A percentile compares a stretch with the other conserved stretches of the same genome.
Evolutionary conservation across 92 coral and sea anemone species (phyloP).

Genomic region (Isaurus tuberculatus): DNA sequence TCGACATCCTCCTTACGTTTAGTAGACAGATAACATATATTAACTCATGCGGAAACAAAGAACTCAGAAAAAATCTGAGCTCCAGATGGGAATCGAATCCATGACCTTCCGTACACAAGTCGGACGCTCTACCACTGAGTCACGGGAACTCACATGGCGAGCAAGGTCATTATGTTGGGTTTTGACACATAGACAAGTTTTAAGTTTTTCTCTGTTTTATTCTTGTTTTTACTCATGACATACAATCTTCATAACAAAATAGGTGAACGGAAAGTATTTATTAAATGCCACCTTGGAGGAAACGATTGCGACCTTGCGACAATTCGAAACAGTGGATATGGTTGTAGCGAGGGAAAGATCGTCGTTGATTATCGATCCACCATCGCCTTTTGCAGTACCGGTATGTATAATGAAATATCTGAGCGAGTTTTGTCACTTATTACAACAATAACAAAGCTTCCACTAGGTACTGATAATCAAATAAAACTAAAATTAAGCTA

Average conservation of each 20-base stretch:
- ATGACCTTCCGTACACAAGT: too few relatives aligned
- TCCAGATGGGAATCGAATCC: too few relatives aligned
- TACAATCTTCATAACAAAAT: background rate
- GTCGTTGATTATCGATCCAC: background rate
- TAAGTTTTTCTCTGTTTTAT: background rate
- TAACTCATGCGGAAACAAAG: too few relatives aligned
- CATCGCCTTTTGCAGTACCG: background rate
- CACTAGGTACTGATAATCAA: background rate
- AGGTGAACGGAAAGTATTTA: slow-evolving; percentile 79
- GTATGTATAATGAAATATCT: slow-evolving; percentile 11
- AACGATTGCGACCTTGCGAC: slow-evolving; percentile 67
- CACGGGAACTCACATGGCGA: too few relatives aligned
- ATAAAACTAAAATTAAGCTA: background rate
- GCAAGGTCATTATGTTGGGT: too few relatives aligned
- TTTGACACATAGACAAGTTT: too few relatives aligned
- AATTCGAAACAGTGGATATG: slow-evolving; percentile 47
- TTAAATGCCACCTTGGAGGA: slow-evolving; percentile 74
- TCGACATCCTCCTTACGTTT: too few relatives aligned
- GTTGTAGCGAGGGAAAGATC: slow-evolving; percentile 75
- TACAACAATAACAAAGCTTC: background rate
- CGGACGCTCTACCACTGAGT: too few relatives aligned
- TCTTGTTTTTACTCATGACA: background rate
- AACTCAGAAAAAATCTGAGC: too few relatives aligned
- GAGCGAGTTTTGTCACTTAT: background rate
- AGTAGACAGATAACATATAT: too few relatives aligned